Evolutionary conservation across 2,888 invertebrate species (phyloP), one percentile per base, ranked within the genome.

Genomic region (Trachelus stipa): DNA sequence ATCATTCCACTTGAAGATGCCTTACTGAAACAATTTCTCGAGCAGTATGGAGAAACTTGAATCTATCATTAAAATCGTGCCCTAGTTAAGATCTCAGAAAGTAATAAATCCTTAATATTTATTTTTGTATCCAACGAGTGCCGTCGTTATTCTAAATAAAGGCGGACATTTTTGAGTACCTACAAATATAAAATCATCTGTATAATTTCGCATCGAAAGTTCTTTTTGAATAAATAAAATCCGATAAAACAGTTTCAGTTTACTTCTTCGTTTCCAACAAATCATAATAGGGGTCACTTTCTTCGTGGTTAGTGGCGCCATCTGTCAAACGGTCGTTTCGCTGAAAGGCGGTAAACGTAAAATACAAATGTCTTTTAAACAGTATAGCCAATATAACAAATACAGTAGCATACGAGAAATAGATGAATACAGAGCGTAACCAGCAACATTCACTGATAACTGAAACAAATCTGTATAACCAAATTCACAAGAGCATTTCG

Each of bases 1-100:
- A 89, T 94, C 34, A 96, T 98, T 90, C 97, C 98, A 0, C 94
- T 98, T 34, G 95, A 96, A 83, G 94, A 93, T 82, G 90, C 92
- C 23, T 92, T 97, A 71, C 91, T 98, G 79, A 94, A 95, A 88
- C 96, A 97, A 88, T 97, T 97, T 91, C 90, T 96, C 74, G 95
- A 95, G 79, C 93, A 95, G 87, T 93, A 94, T 84, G 92, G 92
- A 80, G 68, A 76, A 35, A 69, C 71, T 12, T 75, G 68, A 56
- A 56, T 23, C 56, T 23, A 23, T 56, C 23, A 56, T 56, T 23
- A 23, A 9, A 56, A 9, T 23, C 6, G 23, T 23, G 9, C 56
- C 23, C 15, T 23, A 23, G 56, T 23, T 56, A 56, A 56, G 56
- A 56, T 56, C 56, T 6, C 56, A 23, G 9, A 9, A 23, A 9